A percentile compares a stretch with the other conserved stretches of the same genome.
phyloP scores from a whole-genome alignment of 1,140 invertebrate genomes.

The Bombus cullumanus region DNA sequence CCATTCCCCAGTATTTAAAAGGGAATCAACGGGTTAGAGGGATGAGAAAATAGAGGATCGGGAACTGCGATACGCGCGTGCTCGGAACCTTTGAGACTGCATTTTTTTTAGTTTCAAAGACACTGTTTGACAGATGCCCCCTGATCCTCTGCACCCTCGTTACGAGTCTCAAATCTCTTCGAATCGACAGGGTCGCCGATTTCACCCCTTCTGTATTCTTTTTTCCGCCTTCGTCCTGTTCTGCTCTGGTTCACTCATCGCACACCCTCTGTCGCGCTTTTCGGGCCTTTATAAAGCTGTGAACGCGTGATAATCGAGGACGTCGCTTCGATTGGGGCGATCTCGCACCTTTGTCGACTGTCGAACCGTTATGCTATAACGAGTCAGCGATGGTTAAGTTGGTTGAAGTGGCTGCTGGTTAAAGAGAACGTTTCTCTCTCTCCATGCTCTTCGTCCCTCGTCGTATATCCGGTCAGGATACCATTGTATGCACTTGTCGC shows the following conservation, averaged over 20 bases:
- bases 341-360: constrained; percentile 68
- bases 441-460: not conserved
- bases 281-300: constrained; percentile 67
- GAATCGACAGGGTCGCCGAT: constrained; percentile 49
- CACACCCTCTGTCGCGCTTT: constrained; percentile 54
- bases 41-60: not conserved
- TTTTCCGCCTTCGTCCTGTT: not conserved
- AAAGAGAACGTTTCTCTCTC: constrained; percentile 11
- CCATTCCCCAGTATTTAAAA: not conserved
- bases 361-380: constrained; percentile 74
- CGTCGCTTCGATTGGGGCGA: constrained; percentile 70
- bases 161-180: constrained; percentile 43
- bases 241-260: constrained; percentile 43
- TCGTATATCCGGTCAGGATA: not conserved
- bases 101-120: not conserved
- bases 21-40: not conserved
- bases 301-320: constrained; percentile 74
- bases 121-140: constrained; percentile 56
- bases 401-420: constrained; percentile 59
- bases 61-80: not conserved
- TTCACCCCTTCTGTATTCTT: constrained; percentile 58
- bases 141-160: constrained; percentile 46
- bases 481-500: constrained; percentile 11
- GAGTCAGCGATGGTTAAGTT: constrained; percentile 65
- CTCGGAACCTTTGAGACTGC: not conserved